These are phyloP conservation scores for Kryphioiulus occultus DNA, from an alignment of 2,888 invertebrate genomes.

Conservation along the genomic window DNA sequence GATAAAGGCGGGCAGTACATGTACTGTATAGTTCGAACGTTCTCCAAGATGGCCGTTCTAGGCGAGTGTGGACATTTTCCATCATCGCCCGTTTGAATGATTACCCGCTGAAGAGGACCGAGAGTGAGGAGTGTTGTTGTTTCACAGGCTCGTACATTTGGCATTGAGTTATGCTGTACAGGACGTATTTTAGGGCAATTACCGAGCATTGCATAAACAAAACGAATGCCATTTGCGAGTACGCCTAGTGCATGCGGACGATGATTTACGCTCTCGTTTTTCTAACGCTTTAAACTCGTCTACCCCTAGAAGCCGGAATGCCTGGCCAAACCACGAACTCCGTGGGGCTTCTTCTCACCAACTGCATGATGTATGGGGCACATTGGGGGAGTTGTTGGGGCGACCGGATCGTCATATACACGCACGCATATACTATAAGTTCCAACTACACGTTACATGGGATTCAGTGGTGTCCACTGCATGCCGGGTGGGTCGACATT, in stretches of 20 bases:
- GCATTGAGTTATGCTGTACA: slow-evolving; percentile 45
- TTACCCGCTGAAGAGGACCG: neutral
- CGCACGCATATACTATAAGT: too few species aligned
- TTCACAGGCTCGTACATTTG: neutral
- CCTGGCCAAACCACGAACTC: neutral
- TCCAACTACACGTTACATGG: too few species aligned
- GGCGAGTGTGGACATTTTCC: slow-evolving; percentile 42
- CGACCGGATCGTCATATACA: too few species aligned
- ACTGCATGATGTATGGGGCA: too few species aligned
- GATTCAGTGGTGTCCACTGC: too few species aligned
- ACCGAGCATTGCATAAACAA: slow-evolving; percentile 50
- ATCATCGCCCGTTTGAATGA: slow-evolving; percentile 51
- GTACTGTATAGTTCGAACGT: too few species aligned
- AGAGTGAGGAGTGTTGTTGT: neutral
- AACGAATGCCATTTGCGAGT: slow-evolving; percentile 1
- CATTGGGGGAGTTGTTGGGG: too few species aligned
- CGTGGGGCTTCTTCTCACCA: neutral
- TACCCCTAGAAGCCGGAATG: neutral
- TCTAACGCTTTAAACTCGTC: slow-evolving; percentile 16
- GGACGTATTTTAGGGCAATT: slow-evolving; percentile 49
- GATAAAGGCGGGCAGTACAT: too few species aligned
- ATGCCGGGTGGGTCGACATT: too few species aligned
- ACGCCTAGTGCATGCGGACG: slow-evolving; percentile 41
- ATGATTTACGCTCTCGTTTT: slow-evolving; percentile 46
- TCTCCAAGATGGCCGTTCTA: neutral